phyloP scores from a whole-genome alignment of 2,888 invertebrate genomes.

The Ornithoptera priamus region DNA sequence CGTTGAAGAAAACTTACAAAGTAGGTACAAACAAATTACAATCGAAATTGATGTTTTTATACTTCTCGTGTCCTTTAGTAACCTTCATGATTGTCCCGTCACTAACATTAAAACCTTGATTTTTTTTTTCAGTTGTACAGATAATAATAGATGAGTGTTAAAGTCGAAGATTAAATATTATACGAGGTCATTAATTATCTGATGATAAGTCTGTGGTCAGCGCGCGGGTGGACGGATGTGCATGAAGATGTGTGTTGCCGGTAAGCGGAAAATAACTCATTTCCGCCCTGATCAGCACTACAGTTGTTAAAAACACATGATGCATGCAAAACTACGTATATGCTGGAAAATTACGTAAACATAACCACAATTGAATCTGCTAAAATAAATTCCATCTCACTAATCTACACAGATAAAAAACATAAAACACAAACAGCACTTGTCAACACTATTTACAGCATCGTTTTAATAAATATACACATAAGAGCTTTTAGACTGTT shows the following conservation, averaged over 20 bases:
- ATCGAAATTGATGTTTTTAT: not conserved
- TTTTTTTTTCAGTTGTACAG: conserved; percentile 14
- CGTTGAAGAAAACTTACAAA: not conserved
- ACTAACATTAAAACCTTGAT: conserved; percentile 21
- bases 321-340: conserved; percentile 23
- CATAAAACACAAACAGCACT: not conserved
- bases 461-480: no score
- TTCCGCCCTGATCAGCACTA: conserved; percentile 51
- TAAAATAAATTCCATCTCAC: not conserved
- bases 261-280: conserved; percentile 65
- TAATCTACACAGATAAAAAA: not conserved
- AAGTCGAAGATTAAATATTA: conserved; percentile 30
- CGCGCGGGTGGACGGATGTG: conserved; percentile 46
- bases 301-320: conserved; percentile 32
- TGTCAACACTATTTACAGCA: no score
- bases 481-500: no score
- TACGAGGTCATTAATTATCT: conserved; percentile 46
- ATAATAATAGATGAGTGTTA: conserved; percentile 24
- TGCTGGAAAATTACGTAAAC: conserved; percentile 22
- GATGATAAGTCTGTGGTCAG: conserved; percentile 44
- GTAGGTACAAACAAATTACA: not conserved
- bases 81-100: conserved; percentile 16
- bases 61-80: not conserved
- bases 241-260: conserved; percentile 49
- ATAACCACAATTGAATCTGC: conserved; percentile 8